Percentiles rank a stretch among this genome's conserved stretches.
These are phyloP conservation scores for Halcyon leucocephala DNA, from an alignment of 2,797 vertebrate species.

Conservation along the genomic window DNA sequence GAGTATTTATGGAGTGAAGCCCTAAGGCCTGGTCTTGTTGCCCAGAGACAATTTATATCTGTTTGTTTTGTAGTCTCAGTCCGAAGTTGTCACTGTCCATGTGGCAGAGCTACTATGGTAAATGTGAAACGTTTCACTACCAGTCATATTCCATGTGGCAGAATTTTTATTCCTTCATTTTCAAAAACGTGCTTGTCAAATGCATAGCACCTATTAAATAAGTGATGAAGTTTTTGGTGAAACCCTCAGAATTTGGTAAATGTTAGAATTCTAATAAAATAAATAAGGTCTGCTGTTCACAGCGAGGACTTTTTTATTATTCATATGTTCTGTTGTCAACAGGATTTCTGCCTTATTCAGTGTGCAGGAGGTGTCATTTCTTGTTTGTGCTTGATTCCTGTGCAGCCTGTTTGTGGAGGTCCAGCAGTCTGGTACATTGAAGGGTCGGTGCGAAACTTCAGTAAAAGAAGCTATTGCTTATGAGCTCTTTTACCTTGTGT, in stretches of 20 bases:
- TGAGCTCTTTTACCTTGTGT: not conserved
- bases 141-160: not conserved
- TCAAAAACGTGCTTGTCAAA: fast-evolving
- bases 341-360: not conserved
- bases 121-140: not conserved
- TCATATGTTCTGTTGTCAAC: not conserved
- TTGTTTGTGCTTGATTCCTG: not conserved
- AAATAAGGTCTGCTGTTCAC: not conserved
- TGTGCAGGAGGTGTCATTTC: not conserved
- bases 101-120: not conserved
- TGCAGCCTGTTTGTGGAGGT: not conserved
- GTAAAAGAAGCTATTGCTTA: not conserved
- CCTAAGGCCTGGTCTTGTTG: conserved; percentile 26
- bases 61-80: conserved; percentile 5
- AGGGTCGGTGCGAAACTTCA: not conserved
- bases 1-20: conserved; percentile 37
- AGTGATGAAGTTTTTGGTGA: not conserved
- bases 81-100: not conserved
- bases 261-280: not conserved
- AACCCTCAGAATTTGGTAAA: not conserved
- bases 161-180: not conserved
- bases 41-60: conserved; percentile 44
- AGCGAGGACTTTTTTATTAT: not conserved
- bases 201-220: fast-evolving
- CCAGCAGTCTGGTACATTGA: not conserved